These are phyloP conservation scores for Nebria salina DNA, from an alignment of 2,888 invertebrate genomes.

Conservation along the genomic window DNA sequence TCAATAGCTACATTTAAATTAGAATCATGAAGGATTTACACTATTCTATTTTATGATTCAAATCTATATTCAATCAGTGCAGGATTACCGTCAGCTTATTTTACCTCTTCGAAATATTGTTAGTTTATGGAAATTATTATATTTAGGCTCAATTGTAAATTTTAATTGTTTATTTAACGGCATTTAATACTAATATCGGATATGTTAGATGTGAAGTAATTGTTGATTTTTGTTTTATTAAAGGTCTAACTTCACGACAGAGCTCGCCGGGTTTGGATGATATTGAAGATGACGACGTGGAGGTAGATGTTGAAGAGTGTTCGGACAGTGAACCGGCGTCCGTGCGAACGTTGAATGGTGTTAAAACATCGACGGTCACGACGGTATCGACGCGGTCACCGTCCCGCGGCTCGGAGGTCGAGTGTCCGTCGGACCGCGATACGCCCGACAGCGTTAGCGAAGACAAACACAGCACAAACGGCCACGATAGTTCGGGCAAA, in stretches of 20 bases:
- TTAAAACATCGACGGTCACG: constrained; percentile 18
- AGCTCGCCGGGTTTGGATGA: constrained; percentile 64
- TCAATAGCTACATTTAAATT: too few species aligned
- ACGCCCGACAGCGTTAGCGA: constrained; percentile 58
- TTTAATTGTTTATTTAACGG: too few species aligned
- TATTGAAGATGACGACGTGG: constrained; percentile 64
- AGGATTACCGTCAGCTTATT: too few species aligned
- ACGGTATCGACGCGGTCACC: constrained; percentile 30
- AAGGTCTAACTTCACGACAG: constrained; percentile 55
- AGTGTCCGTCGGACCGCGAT: constrained; percentile 57
- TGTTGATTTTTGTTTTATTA: too few species aligned
- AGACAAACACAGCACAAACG: constrained; percentile 53
- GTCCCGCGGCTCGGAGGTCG: constrained; percentile 31
- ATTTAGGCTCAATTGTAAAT: too few species aligned
- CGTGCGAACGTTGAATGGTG: constrained; percentile 48
- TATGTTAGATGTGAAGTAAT: too few species aligned
- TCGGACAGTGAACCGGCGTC: constrained; percentile 66
- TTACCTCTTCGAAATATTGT: too few species aligned
- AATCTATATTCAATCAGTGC: too few species aligned
- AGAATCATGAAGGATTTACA: too few species aligned
- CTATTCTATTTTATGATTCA: too few species aligned
- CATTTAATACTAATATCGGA: too few species aligned
- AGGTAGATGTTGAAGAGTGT: constrained; percentile 70
- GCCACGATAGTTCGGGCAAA: background rate
- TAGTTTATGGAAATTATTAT: too few species aligned